Base-by-base conservation (phyloP, 2,797 vertebrate genomes). In the Serranus cabrilla region DNA sequence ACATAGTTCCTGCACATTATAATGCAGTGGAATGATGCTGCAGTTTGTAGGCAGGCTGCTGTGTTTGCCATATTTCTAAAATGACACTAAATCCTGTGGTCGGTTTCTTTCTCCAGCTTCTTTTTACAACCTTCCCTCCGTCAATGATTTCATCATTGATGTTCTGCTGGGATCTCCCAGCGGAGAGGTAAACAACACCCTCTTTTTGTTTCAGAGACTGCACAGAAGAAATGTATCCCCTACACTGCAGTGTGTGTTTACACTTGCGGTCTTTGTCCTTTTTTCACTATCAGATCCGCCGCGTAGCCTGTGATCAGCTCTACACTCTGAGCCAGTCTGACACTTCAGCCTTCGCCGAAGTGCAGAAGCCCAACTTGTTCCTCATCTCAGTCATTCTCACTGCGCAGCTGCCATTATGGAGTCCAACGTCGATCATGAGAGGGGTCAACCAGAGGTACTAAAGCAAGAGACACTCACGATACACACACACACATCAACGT, bases 291-390 rank as follows among this genome's bases (percentile, higher is more conserved):
- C 91, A 99, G 98, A 99, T 99, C 67, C 98, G 98, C 31, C 97
- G 96, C 0, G 98, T 98, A 63, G 98, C 98, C 64, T 99, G 98
- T 66, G 98, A 99, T 92, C 98, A 99, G 74, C 85, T 99, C 60
- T 99, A 99, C 89, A 99, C 97, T 17, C 95, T 99, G 20, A 99
- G 98, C 87, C 98, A 99, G 89, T 98, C 97, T 0, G 98, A 99
- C 88, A 98, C 98, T 0, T 99, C 97, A 0, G 89, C 94, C 61
- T 97, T 97, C 77, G 95, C 96, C 2, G 98, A 99, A 11, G 95
- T 98, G 2, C 97, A 99, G 76, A 99, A 99, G 77, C 96, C 98
- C 83, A 99, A 99, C 88, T 95, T 99, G 61, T 99, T 99, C 91
- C 96, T 99, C 37, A 93, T 99, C 3, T 96, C 96, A 0, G 97